Evolutionary conservation across 2,113 vertebrate species (phyloP).

Genomic region (Illadopsis cleaveri): DNA sequence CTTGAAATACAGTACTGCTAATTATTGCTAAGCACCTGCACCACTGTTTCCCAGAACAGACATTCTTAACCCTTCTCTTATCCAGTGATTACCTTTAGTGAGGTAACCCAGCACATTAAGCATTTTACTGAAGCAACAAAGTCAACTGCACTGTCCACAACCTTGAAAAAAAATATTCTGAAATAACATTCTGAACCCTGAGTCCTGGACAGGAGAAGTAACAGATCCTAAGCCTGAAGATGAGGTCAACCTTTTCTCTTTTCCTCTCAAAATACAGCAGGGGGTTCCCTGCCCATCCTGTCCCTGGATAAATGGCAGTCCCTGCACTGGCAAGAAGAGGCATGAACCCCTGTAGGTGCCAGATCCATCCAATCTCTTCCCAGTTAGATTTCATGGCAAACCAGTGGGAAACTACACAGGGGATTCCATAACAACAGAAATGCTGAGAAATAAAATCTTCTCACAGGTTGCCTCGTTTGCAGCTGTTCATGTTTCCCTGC

Average conservation of each 20-base stretch:
- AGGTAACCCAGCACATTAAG: neutral
- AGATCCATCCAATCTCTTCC: neutral
- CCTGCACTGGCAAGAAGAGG: neutral
- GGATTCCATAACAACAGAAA: neutral
- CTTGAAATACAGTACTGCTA: neutral
- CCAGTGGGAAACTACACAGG: neutral
- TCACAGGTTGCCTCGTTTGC: fast-evolving
- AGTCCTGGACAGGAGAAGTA: neutral
- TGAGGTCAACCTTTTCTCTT: neutral
- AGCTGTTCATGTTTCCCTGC: neutral
- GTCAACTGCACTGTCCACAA: neutral
- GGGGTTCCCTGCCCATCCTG: neutral
- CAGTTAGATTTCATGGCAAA: neutral
- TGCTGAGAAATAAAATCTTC: neutral
- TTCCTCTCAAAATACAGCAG: neutral
- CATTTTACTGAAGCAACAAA: neutral
- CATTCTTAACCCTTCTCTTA: neutral
- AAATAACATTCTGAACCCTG: neutral
- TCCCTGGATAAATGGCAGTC: neutral
- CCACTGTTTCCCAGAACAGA: neutral
- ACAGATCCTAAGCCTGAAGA: neutral
- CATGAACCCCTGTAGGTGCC: fast-evolving
- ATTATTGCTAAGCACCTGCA: neutral
- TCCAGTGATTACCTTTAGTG: neutral
- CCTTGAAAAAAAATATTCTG: neutral